Evolutionary conservation across 30 jellyfish, hydroid and myxozoan species (phyloP), one percentile per base, ranked within the genome.

Genomic region (Chironex yamaguchii): DNA sequence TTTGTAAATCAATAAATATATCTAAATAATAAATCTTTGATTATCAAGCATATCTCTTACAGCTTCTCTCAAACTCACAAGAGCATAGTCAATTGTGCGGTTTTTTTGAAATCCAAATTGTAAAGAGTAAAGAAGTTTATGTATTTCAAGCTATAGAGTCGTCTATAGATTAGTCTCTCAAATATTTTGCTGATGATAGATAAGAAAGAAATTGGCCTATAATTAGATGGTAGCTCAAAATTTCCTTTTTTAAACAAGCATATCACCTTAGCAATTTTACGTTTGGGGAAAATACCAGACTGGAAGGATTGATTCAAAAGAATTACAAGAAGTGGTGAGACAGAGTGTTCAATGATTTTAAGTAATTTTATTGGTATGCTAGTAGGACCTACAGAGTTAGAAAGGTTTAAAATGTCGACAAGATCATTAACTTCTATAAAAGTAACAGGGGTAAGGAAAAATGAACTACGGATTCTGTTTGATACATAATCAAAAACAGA

Each of bases 181-280:
- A 66, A 67, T 27, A 81, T 81, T 34, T 81, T 81, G 34, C 50
- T 69, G 65, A 82, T 64, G 67, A 12, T 82, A 22, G 88, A 51
- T 17, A 76, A 58, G 14, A 76, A 21, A 24, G 86, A 76, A n/a
- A 76, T 76, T 49, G 82, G 91, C 36, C 91, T 24, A 71, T 68
- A 69, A 77, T 68, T 36, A 2, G 69, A 49, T 68, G 51, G 79
- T 11, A 69, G 68, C 67, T 34, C 90, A 36, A 53, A 32, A 70
- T 82, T 70, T 29, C 90, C 93, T 79, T 82, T 82, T 70, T 82
- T 82, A 53, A 64, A 78, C 6, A 65, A 51, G 36, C 89, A 33
- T 48, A 21, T 76, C 26, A 76, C 54, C 30, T 76, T 76, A n/a
- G 88, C 88, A 49, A 17, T 49, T 51, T 76, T 76, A 24, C 50